Base-by-base conservation (phyloP, 1,140 invertebrate genomes). In the Gryon sp. region DNA sequence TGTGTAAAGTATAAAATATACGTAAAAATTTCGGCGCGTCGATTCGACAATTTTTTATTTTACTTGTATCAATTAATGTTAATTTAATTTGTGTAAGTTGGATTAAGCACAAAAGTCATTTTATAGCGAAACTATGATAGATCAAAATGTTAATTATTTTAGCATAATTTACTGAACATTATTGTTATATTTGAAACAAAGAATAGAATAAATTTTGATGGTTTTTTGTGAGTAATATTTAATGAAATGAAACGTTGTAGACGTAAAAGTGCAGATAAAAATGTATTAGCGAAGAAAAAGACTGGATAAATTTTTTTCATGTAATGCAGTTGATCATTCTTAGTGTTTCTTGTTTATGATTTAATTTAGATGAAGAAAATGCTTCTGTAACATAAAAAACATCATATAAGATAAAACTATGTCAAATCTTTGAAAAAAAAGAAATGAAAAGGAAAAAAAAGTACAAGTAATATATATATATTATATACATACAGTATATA, bases 351-450 rank as follows among this genome's bases (percentile, higher is more conserved):
- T 38, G 22, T 63, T 57, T 28, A 7, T 9, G 8, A 55, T 55
- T 16, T 26, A 73, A 30, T n/a, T 63, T 55, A 38, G 48, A 36
- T 2, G 18, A 48, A 30, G 5, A 50, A 60, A 59, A 8, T 43
- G 72, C 55, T 75, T 75, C 45, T 75, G 72, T 75, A 66, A 75
- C 19, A 62, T 75, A 66, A n/a, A n/a, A n/a, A 30, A 63, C 36
- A 60, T 48, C 28, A 12, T 65, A 65, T 43, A 65, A 65, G 5
- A 41, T 50, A 38, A 50, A 66, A 57, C 8, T 50, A 20, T 45
- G 55, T 66, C 18, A 65, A 59, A 66, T 53, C 45, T 60, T 74
- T 0, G 34, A 60, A 14, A n/a, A n/a, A n/a, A n/a, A n/a, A n/a
- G n/a, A n/a, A n/a, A n/a, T n/a, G n/a, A n/a, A n/a, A n/a, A n/a